A percentile compares a stretch with the other conserved stretches of the same genome.
These are phyloP conservation scores for Thymelicus sylvestris DNA, from an alignment of 2,888 invertebrate species.

Conservation along the genomic window DNA sequence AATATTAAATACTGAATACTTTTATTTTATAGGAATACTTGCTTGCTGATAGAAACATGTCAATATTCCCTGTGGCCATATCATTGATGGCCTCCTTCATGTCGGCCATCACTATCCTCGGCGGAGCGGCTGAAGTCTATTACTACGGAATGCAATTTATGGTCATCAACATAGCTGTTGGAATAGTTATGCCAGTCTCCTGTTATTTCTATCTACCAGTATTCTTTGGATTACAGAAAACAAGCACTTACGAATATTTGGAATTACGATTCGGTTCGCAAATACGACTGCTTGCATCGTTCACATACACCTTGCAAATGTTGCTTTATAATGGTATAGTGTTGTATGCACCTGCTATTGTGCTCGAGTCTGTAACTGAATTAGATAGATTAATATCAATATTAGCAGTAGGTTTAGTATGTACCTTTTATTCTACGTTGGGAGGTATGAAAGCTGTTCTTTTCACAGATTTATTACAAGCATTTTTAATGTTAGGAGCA, in stretches of 20 bases:
- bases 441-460: conserved; percentile 97
- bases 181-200: conserved; percentile 90
- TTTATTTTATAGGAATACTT: conserved; percentile 89
- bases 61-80: conserved; percentile 92
- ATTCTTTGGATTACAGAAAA: conserved; percentile 92
- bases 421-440: conserved; percentile 94
- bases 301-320: conserved; percentile 95
- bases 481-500: conserved; percentile 93
- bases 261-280: conserved; percentile 93
- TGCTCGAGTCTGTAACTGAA: conserved; percentile 94
- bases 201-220: conserved; percentile 93
- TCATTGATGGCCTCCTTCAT: conserved; percentile 97
- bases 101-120: conserved; percentile 95
- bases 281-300: conserved; percentile 90
- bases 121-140: conserved; percentile 95
- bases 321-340: conserved; percentile 96
- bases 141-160: conserved; percentile 92
- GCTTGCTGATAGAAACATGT: conserved; percentile 92
- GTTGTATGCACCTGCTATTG: conserved; percentile 96
- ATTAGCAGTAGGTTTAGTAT: conserved; percentile 89
- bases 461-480: conserved; percentile 94
- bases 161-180: conserved; percentile 91
- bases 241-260: conserved; percentile 97
- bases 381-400: conserved; percentile 89
- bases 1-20: not conserved